Evolutionary conservation across 2,797 vertebrate species (phyloP).

Genomic region (Notolepis coatsorum): DNA sequence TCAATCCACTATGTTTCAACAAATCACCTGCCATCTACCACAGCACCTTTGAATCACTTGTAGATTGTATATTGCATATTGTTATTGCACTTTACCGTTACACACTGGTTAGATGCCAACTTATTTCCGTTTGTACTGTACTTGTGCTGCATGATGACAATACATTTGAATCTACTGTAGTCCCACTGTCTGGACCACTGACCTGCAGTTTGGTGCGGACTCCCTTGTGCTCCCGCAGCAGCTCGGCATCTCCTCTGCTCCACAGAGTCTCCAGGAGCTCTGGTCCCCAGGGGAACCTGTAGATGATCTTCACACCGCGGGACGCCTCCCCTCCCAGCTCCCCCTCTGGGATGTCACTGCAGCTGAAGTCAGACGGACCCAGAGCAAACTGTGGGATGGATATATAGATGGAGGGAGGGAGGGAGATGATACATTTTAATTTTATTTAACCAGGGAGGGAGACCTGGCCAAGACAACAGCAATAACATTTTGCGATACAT

Average conservation of each 20-base stretch:
- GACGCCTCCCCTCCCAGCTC: constrained; percentile 64
- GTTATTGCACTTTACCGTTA: too few species aligned
- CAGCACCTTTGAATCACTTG: too few species aligned
- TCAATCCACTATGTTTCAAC: too few species aligned
- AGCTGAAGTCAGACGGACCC: constrained; percentile 90
- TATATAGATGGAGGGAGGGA: not conserved
- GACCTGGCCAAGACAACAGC: not conserved
- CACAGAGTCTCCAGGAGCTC: constrained; percentile 90
- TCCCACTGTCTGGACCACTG: not conserved
- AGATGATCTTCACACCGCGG: constrained; percentile 76
- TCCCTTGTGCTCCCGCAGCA: constrained; percentile 81
- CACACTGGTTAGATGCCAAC: too few species aligned
- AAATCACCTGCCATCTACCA: too few species aligned
- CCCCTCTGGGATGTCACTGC: constrained; percentile 75
- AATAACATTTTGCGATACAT: not conserved
- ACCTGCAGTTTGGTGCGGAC: constrained; percentile 81
- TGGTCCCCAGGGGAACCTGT: constrained; percentile 92
- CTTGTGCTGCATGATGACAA: too few species aligned
- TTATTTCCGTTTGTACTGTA: too few species aligned
- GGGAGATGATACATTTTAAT: not conserved
- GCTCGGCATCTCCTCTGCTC: constrained; percentile 83
- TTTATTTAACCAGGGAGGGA: not conserved
- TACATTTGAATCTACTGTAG: too few species aligned
- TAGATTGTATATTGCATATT: too few species aligned
- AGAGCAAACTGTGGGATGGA: constrained; percentile 86